These are phyloP conservation scores for Dromius quadrimaculatus DNA, from an alignment of 2,888 invertebrate species.

Conservation along the genomic window DNA sequence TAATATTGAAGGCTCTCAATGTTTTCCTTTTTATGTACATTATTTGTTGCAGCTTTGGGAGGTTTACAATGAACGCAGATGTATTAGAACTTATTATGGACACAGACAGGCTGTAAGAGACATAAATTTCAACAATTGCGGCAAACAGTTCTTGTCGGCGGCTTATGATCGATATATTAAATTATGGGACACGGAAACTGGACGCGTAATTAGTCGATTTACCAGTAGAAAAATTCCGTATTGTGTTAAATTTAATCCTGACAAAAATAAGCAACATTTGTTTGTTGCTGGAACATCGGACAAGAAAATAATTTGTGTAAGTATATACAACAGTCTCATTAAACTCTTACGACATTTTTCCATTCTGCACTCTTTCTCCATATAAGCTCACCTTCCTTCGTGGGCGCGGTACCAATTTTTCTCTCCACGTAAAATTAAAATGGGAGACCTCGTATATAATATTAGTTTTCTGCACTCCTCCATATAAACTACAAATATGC, in stretches of 20 bases:
- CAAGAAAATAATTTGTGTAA: conserved; percentile 98
- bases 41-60: conserved; percentile 85
- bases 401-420: no score
- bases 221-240: conserved; percentile 97
- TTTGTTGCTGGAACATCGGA: conserved; percentile 99
- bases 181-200: conserved; percentile 99
- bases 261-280: conserved; percentile 95
- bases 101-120: conserved; percentile 98
- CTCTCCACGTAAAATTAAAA: no score
- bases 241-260: conserved; percentile 98
- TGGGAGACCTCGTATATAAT: no score
- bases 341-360: no score
- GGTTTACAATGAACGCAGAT: conserved; percentile 94
- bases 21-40: background rate
- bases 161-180: conserved; percentile 97
- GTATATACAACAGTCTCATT: conserved; percentile 65
- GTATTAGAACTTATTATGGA: conserved; percentile 94
- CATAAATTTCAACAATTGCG: conserved; percentile 94
- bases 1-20: conserved; percentile 60
- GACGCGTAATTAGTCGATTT: conserved; percentile 86
- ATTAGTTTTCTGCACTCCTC: no score
- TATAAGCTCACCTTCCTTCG: no score
- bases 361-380: no score
- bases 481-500: no score
- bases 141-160: conserved; percentile 93